Percentiles rank a stretch among this genome's conserved stretches.
These are phyloP conservation scores for Harpagoxenus sublaevis DNA, from an alignment of 2,888 invertebrate genomes.

Conservation along the genomic window DNA sequence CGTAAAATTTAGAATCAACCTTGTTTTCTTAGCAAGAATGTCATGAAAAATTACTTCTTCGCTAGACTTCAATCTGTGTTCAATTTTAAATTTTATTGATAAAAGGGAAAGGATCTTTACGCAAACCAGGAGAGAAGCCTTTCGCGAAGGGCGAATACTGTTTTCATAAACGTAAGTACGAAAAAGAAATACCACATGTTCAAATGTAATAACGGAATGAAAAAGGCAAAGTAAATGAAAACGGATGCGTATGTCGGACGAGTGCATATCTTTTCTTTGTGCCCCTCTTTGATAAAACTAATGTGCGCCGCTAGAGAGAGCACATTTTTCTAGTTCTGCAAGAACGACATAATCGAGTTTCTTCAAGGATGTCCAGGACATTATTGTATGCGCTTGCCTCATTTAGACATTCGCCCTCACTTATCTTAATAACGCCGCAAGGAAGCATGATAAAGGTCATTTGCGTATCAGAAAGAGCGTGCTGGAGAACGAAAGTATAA, in stretches of 20 bases:
- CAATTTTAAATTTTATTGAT: neutral
- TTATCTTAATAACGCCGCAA: constrained; percentile 37
- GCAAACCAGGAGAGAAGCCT: neutral
- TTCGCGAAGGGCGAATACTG: neutral
- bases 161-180: neutral
- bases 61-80: neutral
- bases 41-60: neutral
- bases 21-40: neutral
- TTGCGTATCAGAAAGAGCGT: constrained; percentile 36
- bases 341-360: constrained; percentile 15
- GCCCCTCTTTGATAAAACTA: neutral
- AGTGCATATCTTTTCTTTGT: neutral
- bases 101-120: neutral
- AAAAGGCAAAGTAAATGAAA: neutral
- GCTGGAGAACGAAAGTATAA: neutral
- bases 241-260: neutral
- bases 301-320: neutral
- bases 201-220: neutral
- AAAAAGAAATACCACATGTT: constrained; percentile 1
- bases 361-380: neutral
- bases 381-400: neutral
- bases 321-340: neutral
- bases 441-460: neutral
- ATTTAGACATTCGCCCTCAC: neutral
- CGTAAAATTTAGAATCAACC: neutral